Percentiles rank a stretch among this genome's conserved stretches.
phyloP scores from a whole-genome alignment of 2,888 invertebrate species.

The Tetheella fluctuosa region DNA sequence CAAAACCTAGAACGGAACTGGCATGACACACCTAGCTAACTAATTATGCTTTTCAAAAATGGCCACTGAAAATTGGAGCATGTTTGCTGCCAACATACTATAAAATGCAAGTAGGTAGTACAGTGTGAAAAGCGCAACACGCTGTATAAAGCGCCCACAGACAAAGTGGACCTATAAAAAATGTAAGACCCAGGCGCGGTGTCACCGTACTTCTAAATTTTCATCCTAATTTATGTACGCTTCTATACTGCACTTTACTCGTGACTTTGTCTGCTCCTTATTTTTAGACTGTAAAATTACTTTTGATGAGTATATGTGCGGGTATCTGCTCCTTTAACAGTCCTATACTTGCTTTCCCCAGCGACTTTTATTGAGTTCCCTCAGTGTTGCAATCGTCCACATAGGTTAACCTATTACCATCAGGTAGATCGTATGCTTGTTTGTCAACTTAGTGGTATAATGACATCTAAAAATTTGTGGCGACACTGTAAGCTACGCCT shows the following conservation, averaged over 20 bases:
- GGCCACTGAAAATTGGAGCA: not conserved
- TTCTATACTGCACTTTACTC: constrained; percentile 3
- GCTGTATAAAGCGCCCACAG: constrained; percentile 10
- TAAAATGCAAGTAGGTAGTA: not conserved
- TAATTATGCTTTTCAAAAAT: not conserved
- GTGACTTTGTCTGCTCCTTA: too few species aligned
- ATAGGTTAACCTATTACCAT: too few species aligned
- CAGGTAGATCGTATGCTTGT: too few species aligned
- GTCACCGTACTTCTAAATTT: constrained; percentile 36
- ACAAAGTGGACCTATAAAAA: constrained; percentile 25
- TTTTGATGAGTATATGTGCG: too few species aligned
- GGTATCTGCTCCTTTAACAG: too few species aligned
- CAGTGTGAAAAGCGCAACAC: not conserved
- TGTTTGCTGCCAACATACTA: not conserved
- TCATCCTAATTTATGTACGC: constrained; percentile 34
- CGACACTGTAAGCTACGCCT: not conserved
- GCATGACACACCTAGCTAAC: not conserved
- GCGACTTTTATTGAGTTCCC: too few species aligned
- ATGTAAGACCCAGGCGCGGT: constrained; percentile 26
- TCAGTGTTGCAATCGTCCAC: too few species aligned
- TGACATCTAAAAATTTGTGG: too few species aligned
- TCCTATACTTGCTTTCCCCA: too few species aligned
- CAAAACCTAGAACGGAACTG: too few species aligned
- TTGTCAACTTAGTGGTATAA: too few species aligned
- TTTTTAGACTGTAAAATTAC: not conserved